Conservation (phyloP, 1,140 invertebrate species). For the Drosophila orosa region DNA sequence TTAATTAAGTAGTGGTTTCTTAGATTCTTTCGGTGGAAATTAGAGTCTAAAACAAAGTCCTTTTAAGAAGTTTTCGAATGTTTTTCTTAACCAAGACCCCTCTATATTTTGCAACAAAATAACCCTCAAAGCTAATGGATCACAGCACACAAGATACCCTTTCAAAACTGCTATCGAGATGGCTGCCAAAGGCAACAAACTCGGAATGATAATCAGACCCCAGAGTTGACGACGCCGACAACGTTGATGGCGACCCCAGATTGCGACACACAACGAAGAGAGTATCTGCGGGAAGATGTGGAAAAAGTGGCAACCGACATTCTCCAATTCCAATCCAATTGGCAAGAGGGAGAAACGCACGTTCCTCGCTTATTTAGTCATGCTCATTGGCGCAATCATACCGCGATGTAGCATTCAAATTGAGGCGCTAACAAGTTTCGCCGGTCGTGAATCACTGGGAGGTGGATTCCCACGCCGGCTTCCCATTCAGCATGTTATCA, state of each 20-base stretch:
- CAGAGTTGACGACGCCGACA: constrained; percentile 12
- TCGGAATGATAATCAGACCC: constrained; percentile 48
- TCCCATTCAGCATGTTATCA: constrained; percentile 33
- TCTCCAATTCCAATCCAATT: constrained; percentile 32
- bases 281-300: constrained; percentile 26
- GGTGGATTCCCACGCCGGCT: constrained; percentile 35
- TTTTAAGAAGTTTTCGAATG: not conserved
- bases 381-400: constrained; percentile 47
- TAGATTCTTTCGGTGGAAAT: not conserved
- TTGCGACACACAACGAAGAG: constrained; percentile 53
- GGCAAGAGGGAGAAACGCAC: constrained; percentile 22
- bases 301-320: constrained; percentile 25
- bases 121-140: not conserved
- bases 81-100: too few relatives aligned
- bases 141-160: not conserved
- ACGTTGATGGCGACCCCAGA: constrained; percentile 52
- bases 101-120: not conserved
- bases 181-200: constrained; percentile 51
- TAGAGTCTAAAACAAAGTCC: not conserved
- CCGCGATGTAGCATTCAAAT: constrained; percentile 14
- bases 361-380: constrained; percentile 27
- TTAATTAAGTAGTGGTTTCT: not conserved
- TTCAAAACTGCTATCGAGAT: constrained; percentile 25
- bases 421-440: constrained; percentile 42
- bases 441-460: constrained; percentile 30